These are phyloP conservation scores for Hylia prasina DNA, from an alignment of 2,113 vertebrate genomes.

Conservation along the genomic window DNA sequence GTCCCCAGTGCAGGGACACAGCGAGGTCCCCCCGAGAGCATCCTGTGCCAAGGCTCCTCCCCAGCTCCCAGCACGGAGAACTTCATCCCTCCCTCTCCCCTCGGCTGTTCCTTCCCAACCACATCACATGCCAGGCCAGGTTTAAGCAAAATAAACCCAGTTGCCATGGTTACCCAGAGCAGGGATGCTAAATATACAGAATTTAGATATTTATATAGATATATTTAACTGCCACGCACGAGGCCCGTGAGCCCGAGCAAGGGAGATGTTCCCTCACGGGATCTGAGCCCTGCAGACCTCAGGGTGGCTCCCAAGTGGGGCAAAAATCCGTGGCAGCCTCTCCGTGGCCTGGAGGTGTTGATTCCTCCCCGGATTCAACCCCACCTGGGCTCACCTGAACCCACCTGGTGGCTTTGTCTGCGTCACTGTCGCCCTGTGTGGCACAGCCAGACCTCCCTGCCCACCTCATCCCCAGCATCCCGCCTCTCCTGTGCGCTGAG, in stretches of 20 bases:
- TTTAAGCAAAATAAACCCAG: conserved; percentile 42
- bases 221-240: background rate
- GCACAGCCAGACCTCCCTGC: background rate
- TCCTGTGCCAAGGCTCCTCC: background rate
- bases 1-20: background rate
- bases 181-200: conserved; percentile 25
- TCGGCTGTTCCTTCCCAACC: conserved; percentile 14
- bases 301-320: background rate
- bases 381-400: background rate
- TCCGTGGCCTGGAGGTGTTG: fast-evolving
- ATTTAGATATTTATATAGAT: background rate
- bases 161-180: conserved; percentile 42
- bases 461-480: background rate
- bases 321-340: background rate
- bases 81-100: background rate
- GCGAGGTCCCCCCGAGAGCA: fast-evolving
- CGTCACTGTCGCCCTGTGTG: fast-evolving
- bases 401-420: background rate
- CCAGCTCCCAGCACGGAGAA: background rate
- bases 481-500: fast-evolving
- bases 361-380: background rate
- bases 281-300: background rate
- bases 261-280: background rate
- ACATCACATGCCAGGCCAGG: conserved; percentile 26
- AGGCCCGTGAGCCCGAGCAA: background rate